phyloP scores from a whole-genome alignment of 2,888 invertebrate genomes.

The Melipona bicolor region DNA sequence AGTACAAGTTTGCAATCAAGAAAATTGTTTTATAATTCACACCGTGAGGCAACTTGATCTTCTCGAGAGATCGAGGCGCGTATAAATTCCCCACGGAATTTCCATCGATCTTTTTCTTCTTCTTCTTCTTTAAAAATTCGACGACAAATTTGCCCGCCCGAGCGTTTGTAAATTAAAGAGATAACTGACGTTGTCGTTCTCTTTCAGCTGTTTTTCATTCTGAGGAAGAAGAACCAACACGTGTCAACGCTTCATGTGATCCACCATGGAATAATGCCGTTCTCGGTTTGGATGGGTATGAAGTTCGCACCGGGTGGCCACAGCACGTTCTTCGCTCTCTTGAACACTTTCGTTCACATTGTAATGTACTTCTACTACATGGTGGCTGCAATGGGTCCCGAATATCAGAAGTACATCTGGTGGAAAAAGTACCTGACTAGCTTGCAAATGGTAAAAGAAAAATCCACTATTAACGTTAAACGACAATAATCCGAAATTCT shows the following conservation, averaged over 20 bases:
- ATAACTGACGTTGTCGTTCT: neutral
- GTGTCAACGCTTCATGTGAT: constrained; percentile 97
- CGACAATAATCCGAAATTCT: neutral
- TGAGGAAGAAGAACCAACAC: constrained; percentile 97
- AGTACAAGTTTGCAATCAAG: neutral
- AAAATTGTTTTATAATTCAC: neutral
- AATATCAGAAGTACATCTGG: constrained; percentile 97
- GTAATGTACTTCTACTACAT: constrained; percentile 99
- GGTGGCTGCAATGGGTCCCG: constrained; percentile 96
- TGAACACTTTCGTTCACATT: constrained; percentile 98
- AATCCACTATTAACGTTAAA: neutral
- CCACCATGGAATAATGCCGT: constrained; percentile 98
- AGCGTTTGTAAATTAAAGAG: neutral
- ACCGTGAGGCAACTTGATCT: neutral
- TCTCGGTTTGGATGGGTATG: constrained; percentile 96
- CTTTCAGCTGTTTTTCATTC: constrained; percentile 92
- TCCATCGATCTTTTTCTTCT: neutral
- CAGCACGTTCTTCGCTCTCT: constrained; percentile 97
- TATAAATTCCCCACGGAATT: neutral
- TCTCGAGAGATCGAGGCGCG: neutral
- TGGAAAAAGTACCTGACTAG: constrained; percentile 98
- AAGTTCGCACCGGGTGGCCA: constrained; percentile 98
- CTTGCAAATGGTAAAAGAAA: constrained; percentile 93
- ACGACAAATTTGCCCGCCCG: neutral
- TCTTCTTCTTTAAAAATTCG: neutral